Evolutionary conservation across 2,113 vertebrate species (phyloP).

Genomic region (Uropsilus gracilis): DNA sequence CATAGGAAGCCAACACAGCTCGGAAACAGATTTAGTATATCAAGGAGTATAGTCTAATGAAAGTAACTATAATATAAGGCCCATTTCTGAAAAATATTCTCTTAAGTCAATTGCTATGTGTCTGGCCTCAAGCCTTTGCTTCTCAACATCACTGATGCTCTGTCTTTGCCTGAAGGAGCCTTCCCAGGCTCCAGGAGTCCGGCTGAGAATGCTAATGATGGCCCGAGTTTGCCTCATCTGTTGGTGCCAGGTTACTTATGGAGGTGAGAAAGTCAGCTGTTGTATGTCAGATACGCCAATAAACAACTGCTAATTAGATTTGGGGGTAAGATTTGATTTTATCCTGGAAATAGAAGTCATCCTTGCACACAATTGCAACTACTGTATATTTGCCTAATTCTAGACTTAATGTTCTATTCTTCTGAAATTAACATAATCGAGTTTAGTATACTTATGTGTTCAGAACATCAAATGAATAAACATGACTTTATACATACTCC

Average conservation of each 20-base stretch:
- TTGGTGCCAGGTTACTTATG: not conserved
- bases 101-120: not conserved
- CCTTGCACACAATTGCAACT: not conserved
- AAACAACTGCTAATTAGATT: constrained; percentile 9
- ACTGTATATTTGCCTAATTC: constrained; percentile 50
- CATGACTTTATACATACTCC: constrained; percentile 35
- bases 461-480: constrained; percentile 65
- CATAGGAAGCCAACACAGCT: not conserved
- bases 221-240: not conserved
- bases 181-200: not conserved
- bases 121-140: not conserved
- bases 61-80: not conserved
- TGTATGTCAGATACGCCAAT: not conserved
- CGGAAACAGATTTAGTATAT: not conserved
- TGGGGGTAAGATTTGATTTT: not conserved
- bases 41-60: not conserved
- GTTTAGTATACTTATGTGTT: constrained; percentile 58
- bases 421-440: constrained; percentile 69
- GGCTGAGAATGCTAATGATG: not conserved
- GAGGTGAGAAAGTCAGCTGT: not conserved
- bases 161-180: not conserved
- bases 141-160: not conserved
- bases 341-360: constrained; percentile 6
- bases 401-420: constrained; percentile 46
- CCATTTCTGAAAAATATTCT: not conserved